Percentiles rank a stretch among this genome's conserved stretches.
Conservation (phyloP, 2,888 invertebrate species). For the Pimpla rufipes region DNA sequence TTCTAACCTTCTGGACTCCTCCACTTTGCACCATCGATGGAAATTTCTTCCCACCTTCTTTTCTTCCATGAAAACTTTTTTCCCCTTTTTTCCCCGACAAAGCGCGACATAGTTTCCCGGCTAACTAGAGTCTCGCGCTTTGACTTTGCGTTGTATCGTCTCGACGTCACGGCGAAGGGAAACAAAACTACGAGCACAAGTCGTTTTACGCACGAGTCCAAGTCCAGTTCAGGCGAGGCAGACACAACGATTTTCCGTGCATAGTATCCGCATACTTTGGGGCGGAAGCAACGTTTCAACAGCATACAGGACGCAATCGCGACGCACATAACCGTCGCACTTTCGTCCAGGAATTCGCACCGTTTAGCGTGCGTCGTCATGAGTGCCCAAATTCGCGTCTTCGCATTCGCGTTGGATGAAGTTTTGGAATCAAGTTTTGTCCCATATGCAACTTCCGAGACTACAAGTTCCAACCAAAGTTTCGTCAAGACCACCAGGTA, state of each 20-base stretch:
- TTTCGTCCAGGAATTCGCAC: background rate
- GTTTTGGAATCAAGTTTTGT: conserved; percentile 42
- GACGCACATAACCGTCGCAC: background rate
- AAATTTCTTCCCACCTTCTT: too few relatives aligned
- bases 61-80: background rate
- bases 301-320: background rate
- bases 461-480: conserved; percentile 41
- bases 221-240: too few relatives aligned
- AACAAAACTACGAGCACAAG: too few relatives aligned
- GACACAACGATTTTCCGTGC: background rate
- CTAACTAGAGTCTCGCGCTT: background rate
- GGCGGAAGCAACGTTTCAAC: background rate
- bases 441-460: conserved; percentile 51
- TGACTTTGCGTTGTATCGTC: too few relatives aligned
- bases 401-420: too few relatives aligned
- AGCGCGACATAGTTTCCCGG: background rate
- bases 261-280: background rate
- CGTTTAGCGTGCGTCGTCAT: conserved; percentile 1
- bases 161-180: too few relatives aligned
- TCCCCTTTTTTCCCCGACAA: background rate
- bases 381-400: conserved; percentile 9
- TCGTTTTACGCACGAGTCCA: too few relatives aligned
- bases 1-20: too few relatives aligned
- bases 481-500: conserved; percentile 4
- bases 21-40: too few relatives aligned